Percentiles rank a stretch among this genome's conserved stretches.
phyloP scores from a whole-genome alignment of 2,888 invertebrate genomes.

The Lepidocyrtinus sp. region DNA sequence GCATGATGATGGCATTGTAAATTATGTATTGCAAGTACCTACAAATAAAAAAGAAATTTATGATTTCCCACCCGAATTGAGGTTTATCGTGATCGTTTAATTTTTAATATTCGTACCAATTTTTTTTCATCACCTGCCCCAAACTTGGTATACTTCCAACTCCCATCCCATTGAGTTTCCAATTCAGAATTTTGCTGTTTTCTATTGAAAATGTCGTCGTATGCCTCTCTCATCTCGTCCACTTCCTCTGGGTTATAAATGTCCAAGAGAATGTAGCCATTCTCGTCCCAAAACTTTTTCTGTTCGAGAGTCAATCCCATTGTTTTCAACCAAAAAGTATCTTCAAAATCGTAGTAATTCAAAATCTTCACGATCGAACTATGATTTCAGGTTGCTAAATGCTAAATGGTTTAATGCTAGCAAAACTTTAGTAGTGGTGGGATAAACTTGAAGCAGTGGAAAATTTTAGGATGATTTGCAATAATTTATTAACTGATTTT shows the following conservation, averaged over 20 bases:
- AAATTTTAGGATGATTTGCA: too few species aligned
- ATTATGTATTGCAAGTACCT: constrained; percentile 78
- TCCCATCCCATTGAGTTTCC: constrained; percentile 76
- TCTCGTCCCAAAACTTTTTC: background rate
- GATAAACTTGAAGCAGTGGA: too few species aligned
- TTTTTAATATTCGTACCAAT: background rate
- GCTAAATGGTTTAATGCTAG: too few species aligned
- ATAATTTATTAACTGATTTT: too few species aligned
- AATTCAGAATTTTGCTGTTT: constrained; percentile 73
- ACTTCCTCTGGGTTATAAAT: constrained; percentile 74
- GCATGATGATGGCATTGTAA: constrained; percentile 76
- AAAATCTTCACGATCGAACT: too few species aligned
- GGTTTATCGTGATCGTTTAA: background rate
- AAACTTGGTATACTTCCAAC: constrained; percentile 70
- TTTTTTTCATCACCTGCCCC: constrained; percentile 28
- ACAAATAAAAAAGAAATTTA: constrained; percentile 34
- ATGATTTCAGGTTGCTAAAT: too few species aligned
- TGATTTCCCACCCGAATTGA: background rate
- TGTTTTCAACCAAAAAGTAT: too few species aligned
- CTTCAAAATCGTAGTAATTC: too few species aligned
- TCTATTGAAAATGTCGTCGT: constrained; percentile 75
- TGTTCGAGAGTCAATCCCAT: background rate
- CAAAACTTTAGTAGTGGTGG: too few species aligned
- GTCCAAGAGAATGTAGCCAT: constrained; percentile 55
- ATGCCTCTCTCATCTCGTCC: constrained; percentile 74